Percentiles rank a stretch among this genome's conserved stretches.
Conservation (phyloP, 1,140 invertebrate genomes). For the Maconellicoccus hirsutus region DNA sequence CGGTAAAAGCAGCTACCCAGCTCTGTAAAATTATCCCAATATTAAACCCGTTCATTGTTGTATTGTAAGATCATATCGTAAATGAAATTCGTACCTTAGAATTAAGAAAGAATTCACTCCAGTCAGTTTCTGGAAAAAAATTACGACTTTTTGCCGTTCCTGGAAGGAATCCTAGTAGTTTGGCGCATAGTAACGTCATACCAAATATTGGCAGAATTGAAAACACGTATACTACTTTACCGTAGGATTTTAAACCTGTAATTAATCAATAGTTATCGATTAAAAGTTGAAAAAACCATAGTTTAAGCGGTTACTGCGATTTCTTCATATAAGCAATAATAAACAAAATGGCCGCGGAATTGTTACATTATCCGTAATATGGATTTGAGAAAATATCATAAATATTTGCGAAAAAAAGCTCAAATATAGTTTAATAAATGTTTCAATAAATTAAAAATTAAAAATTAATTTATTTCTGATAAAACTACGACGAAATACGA, state of each 20-base stretch:
- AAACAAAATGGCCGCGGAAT: too few relatives aligned
- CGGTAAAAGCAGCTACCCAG: slow-evolving; percentile 76
- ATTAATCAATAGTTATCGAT: too few relatives aligned
- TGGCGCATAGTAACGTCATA: slow-evolving; percentile 56
- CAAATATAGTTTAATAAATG: too few relatives aligned
- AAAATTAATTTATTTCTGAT: too few relatives aligned
- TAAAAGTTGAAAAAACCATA: too few relatives aligned
- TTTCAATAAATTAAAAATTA: too few relatives aligned
- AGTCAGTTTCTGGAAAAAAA: slow-evolving; percentile 60
- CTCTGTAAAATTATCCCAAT: slow-evolving; percentile 42
- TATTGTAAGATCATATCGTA: background rate
- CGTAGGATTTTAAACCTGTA: slow-evolving; percentile 63
- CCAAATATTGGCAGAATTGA: slow-evolving; percentile 59
- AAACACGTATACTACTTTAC: slow-evolving; percentile 66
- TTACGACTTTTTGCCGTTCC: slow-evolving; percentile 45
- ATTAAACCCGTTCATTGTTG: background rate
- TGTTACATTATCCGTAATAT: too few relatives aligned
- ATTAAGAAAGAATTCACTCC: slow-evolving; percentile 73
- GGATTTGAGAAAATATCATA: too few relatives aligned
- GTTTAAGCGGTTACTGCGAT: too few relatives aligned
- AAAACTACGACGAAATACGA: too few relatives aligned
- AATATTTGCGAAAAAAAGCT: too few relatives aligned
- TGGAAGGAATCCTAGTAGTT: slow-evolving; percentile 57
- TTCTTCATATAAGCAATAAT: too few relatives aligned
- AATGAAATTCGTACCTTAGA: slow-evolving; percentile 42